A percentile compares a stretch with the other conserved stretches of the same genome.
Conservation (phyloP, 2,797 vertebrate species). For the Syngnathus acus region DNA sequence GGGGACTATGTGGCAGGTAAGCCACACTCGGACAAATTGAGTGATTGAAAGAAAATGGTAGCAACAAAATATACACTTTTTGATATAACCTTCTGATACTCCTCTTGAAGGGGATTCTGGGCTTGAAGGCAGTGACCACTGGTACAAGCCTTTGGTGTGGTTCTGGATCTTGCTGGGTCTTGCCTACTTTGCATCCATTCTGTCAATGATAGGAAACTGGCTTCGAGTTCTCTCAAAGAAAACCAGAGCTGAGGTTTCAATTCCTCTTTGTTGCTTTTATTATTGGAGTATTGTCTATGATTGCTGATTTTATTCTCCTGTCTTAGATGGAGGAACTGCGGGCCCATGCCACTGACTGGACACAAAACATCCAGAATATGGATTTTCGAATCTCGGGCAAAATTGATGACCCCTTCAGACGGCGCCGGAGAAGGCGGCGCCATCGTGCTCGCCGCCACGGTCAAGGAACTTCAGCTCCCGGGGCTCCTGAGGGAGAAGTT, state of each 20-base stretch:
- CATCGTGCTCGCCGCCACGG: conserved; percentile 44
- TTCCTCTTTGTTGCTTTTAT: conserved; percentile 1
- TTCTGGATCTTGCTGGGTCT: conserved; percentile 88
- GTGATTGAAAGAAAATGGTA: background rate
- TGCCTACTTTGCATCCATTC: conserved; percentile 86
- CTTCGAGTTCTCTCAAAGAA: conserved; percentile 80
- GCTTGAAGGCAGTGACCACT: conserved; percentile 59
- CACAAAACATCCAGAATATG: conserved; percentile 79
- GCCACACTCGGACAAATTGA: background rate
- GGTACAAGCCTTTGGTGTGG: conserved; percentile 88
- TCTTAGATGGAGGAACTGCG: conserved; percentile 84
- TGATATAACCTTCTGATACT: background rate
- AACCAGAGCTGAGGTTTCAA: conserved; percentile 80
- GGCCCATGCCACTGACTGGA: conserved; percentile 85
- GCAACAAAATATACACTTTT: background rate
- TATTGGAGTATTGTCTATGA: background rate
- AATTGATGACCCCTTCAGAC: conserved; percentile 72
- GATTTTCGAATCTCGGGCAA: conserved; percentile 68
- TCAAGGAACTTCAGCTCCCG: conserved; percentile 31
- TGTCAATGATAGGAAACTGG: conserved; percentile 91
- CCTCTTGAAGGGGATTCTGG: conserved; percentile 67
- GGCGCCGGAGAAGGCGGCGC: conserved; percentile 53
- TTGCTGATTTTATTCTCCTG: conserved; percentile 9
- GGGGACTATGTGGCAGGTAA: conserved; percentile 91
- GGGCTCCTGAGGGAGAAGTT: conserved; percentile 33